Evolutionary conservation across 2,888 invertebrate species (phyloP).

Genomic region (Nymphalis urticae): DNA sequence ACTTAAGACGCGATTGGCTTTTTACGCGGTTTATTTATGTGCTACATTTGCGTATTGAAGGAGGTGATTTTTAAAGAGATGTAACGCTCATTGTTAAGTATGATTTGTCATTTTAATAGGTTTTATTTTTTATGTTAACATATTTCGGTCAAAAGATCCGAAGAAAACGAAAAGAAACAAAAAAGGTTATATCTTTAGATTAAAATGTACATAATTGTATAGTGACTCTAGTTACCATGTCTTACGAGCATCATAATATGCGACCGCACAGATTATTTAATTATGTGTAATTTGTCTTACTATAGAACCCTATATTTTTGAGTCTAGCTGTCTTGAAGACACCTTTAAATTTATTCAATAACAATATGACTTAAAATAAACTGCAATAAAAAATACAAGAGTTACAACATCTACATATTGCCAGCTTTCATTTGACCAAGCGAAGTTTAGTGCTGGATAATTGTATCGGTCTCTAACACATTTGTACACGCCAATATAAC

Average conservation of each 20-base stretch:
- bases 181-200: no score
- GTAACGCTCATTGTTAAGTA: slow-evolving; percentile 16
- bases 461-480: slow-evolving; percentile 12
- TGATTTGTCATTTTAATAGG: slow-evolving; percentile 19
- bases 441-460: slow-evolving; percentile 1
- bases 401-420: not conserved
- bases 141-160: not conserved
- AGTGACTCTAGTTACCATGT: no score
- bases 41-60: slow-evolving; percentile 31
- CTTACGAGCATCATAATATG: no score
- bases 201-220: no score
- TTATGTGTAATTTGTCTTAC: no score
- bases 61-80: slow-evolving; percentile 23
- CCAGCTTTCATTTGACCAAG: slow-evolving; percentile 4
- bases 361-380: not conserved
- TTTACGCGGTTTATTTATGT: slow-evolving; percentile 36
- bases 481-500: slow-evolving; percentile 27
- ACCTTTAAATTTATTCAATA: not conserved
- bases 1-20: slow-evolving; percentile 44
- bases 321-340: no score
- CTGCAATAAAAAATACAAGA: not conserved
- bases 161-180: no score
- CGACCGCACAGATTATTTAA: no score
- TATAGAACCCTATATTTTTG: no score
- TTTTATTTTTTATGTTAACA: not conserved